These are phyloP conservation scores for Tolypeutes matacus DNA, from an alignment of 2,797 vertebrate species.

Conservation along the genomic window DNA sequence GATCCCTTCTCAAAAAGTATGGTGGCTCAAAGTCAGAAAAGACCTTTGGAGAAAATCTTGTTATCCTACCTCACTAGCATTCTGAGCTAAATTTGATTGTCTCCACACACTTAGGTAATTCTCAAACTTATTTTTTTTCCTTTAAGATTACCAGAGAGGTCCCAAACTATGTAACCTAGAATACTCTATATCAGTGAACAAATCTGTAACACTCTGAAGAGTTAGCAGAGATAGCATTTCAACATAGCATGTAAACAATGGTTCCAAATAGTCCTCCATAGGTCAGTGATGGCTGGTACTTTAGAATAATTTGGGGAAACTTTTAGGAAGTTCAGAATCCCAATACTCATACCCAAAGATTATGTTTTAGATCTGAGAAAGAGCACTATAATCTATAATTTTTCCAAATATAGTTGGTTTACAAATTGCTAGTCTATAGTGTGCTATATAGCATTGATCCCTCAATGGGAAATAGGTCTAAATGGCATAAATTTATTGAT, in stretches of 20 bases:
- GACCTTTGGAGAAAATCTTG: not conserved
- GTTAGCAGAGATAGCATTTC: not conserved
- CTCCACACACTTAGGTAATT: not conserved
- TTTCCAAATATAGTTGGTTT: not conserved
- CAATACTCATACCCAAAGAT: not conserved
- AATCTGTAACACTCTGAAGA: not conserved
- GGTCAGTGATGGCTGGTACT: not conserved
- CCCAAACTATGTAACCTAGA: not conserved
- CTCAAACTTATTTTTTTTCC: not conserved
- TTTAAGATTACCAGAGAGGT: not conserved
- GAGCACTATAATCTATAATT: not conserved
- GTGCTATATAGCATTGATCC: not conserved
- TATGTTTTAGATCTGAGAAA: not conserved
- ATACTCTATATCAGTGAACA: not conserved
- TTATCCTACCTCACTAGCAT: not conserved
- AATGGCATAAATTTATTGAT: not conserved
- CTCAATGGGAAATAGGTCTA: not conserved
- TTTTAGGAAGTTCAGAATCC: not conserved
- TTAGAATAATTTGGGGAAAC: not conserved
- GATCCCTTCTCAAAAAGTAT: not conserved
- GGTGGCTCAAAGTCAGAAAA: not conserved
- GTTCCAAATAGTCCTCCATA: not conserved
- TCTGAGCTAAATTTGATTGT: not conserved
- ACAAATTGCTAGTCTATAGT: not conserved
- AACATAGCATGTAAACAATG: no score